Base-by-base conservation (phyloP, 2,113 vertebrate species). In the Tonatia bakeri region DNA sequence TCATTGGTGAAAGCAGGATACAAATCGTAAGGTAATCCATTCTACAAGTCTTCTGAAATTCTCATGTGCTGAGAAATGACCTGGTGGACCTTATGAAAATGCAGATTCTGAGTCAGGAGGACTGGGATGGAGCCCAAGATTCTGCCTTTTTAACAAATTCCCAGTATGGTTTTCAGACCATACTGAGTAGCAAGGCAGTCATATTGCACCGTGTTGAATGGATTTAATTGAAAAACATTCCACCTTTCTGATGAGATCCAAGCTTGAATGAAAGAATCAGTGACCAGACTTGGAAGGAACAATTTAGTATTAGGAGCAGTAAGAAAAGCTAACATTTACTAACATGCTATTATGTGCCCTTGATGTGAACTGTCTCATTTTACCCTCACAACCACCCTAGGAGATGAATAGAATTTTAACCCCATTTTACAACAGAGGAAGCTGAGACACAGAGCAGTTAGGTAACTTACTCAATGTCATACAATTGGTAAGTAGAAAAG, bases 401-500 rank as follows among this genome's bases (percentile, higher is more conserved):
- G 52, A 65, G n/a, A 45, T 56, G 80, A 91, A 56, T 52, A 94
- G 36, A 22, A 94, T 93, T 88, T 54, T 79, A 89, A 61, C 2
- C 7, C 5, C 24, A 90, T 47, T 91, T 82, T 61, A 73, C 5
- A 72, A 69, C 79, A 69, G 31, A 94, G 36, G 56, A 56, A 93
- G 95, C 11, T 28, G 40, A 96, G 72, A 20, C 36, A 80, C 10
- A 75, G 24, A 94, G 43, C 12, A 77, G 67, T 81, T 64, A 54
- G 89, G 64, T 70, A 64, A 64, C 26, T 88, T 80, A 75, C 3
- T 17, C 28, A 86, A 4, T 36, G 31, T 83, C 31, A 92, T 64
- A 80, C n/a, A 91, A 95, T 89, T n/a, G 72, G 16, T 79, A 88
- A 96, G 59, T 36, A 85, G 22, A 95, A 90, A 77, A 50, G 33